These are phyloP conservation scores for Drosophila paranaensis DNA, from an alignment of 2,888 invertebrate genomes.

Conservation along the genomic window DNA sequence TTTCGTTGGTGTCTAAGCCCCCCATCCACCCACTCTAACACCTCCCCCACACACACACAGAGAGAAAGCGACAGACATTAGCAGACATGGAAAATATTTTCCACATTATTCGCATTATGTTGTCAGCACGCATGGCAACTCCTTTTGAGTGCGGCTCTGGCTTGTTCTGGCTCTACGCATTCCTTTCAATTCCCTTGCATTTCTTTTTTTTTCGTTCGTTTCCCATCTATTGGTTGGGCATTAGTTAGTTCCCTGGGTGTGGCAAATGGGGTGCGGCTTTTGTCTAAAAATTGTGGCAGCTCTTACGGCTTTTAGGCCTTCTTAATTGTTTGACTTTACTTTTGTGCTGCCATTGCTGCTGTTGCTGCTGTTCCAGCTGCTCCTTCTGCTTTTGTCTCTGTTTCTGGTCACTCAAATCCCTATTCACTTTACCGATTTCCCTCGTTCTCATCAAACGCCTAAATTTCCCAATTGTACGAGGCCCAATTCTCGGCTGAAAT, in stretches of 20 bases:
- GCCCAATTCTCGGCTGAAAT: constrained; percentile 15
- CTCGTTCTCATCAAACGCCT: background rate
- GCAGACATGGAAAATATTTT: constrained; percentile 69
- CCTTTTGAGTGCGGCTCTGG: constrained; percentile 33
- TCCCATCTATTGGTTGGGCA: constrained; percentile 24
- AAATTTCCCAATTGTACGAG: constrained; percentile 14
- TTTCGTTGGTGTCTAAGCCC: constrained; percentile 10
- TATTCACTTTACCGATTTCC: constrained; percentile 2
- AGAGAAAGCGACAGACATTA: constrained; percentile 44
- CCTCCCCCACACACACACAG: constrained; percentile 28
- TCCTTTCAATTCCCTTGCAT: constrained; percentile 44
- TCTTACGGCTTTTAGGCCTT: constrained; percentile 66
- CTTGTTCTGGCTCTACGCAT: constrained; percentile 13
- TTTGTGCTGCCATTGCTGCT: constrained; percentile 20
- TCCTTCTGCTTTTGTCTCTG: background rate
- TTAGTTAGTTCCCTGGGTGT: constrained; percentile 36
- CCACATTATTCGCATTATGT: constrained; percentile 68
- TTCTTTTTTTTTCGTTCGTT: constrained; percentile 24
- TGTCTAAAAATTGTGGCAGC: constrained; percentile 39
- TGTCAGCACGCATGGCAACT: constrained; percentile 64
- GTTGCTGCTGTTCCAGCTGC: background rate
- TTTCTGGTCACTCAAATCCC: constrained; percentile 27
- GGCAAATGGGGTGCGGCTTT: constrained; percentile 37
- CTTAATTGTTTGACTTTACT: constrained; percentile 72
- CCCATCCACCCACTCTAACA: constrained; percentile 5